These are phyloP conservation scores for Deroplatys truncata DNA, from an alignment of 2,888 invertebrate species.

Conservation along the genomic window DNA sequence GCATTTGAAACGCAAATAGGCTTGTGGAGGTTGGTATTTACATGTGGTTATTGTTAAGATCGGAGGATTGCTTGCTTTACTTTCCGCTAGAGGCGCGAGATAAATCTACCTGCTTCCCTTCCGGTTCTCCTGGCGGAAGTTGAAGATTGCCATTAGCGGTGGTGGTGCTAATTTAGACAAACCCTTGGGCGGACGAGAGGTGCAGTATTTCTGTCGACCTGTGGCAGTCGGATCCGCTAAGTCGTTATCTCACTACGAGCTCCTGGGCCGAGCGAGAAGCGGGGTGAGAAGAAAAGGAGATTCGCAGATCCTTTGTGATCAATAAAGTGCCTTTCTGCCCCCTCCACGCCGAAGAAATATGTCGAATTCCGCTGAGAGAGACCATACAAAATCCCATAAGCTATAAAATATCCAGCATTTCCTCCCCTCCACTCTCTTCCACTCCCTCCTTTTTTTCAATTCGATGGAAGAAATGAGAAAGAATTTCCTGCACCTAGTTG, in stretches of 20 bases:
- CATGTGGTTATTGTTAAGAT: too few species aligned
- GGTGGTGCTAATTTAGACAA: neutral
- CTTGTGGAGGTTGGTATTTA: too few species aligned
- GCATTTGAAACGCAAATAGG: too few species aligned
- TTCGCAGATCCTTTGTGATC: conserved; percentile 30
- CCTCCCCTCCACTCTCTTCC: conserved; percentile 11
- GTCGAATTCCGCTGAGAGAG: conserved; percentile 29
- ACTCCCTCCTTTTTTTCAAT: conserved; percentile 22
- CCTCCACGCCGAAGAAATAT: conserved; percentile 25
- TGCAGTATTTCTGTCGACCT: conserved; percentile 2
- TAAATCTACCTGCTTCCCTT: neutral
- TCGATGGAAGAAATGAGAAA: conserved; percentile 27
- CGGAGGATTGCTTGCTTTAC: neutral
- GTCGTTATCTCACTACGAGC: neutral
- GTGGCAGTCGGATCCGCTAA: neutral
- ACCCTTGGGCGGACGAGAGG: neutral
- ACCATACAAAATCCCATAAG: conserved; percentile 31
- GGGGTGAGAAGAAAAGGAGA: conserved; percentile 23
- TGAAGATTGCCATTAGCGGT: neutral
- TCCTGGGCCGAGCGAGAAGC: neutral
- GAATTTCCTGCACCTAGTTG: conserved; percentile 20
- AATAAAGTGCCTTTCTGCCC: conserved; percentile 28
- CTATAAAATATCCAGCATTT: conserved; percentile 30
- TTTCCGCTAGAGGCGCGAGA: neutral
- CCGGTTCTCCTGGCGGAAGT: neutral